phyloP scores from a whole-genome alignment of 2,888 invertebrate genomes.

The Aelia acuminata region DNA sequence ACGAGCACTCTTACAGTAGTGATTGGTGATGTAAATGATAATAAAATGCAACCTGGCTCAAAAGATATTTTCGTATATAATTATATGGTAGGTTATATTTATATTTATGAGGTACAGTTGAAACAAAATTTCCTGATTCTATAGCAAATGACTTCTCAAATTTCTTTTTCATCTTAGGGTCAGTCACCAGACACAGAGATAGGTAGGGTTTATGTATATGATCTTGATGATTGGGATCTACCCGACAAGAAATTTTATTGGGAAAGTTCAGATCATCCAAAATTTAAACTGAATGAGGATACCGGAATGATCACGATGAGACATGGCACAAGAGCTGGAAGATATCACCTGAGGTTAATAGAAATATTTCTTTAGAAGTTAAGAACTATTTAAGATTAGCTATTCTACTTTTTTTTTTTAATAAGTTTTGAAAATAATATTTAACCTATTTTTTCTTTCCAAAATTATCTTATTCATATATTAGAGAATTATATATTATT shows the following conservation, averaged over 20 bases:
- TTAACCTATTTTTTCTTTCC: too few species aligned
- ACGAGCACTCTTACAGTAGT: constrained; percentile 96
- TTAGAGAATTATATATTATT: too few species aligned
- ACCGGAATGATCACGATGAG: constrained; percentile 97
- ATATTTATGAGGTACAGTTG: not conserved
- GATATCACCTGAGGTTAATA: constrained; percentile 77
- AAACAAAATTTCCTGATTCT: not conserved
- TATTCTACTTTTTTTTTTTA: not conserved
- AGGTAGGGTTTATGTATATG: constrained; percentile 96
- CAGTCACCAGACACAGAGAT: constrained; percentile 92
- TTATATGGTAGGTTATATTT: constrained; percentile 75
- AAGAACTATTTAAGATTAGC: not conserved
- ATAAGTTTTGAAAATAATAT: not conserved
- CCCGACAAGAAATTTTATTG: constrained; percentile 98
- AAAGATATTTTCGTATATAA: constrained; percentile 98
- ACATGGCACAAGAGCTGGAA: constrained; percentile 91
- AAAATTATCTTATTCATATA: too few species aligned
- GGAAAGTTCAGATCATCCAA: constrained; percentile 88
- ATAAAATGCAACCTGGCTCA: constrained; percentile 97
- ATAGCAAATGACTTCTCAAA: not conserved
- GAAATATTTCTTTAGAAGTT: not conserved
- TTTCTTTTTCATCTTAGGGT: constrained; percentile 73
- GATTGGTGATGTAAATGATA: constrained; percentile 98
- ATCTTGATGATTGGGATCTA: constrained; percentile 98
- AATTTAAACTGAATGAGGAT: constrained; percentile 90